Percentiles rank a stretch among this genome's conserved stretches.
Conservation (phyloP, 1,140 invertebrate species). For the Proctacanthus coquilletti region DNA sequence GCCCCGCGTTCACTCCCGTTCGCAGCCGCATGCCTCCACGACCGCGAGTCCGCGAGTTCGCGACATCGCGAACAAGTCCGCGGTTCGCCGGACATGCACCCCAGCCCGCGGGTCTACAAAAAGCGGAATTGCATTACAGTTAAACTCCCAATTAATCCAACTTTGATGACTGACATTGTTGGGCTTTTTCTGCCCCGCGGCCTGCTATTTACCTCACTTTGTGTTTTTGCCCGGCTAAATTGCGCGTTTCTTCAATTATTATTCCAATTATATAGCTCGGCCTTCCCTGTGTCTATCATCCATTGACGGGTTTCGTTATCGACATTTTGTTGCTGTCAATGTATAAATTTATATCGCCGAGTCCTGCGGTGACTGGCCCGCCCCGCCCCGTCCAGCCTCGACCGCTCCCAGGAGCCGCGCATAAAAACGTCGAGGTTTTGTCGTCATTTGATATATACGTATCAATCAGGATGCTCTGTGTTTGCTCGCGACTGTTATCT, state of each 20-base stretch:
- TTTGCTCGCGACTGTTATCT: not conserved
- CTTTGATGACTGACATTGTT: constrained; percentile 1
- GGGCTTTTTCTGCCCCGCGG: not conserved
- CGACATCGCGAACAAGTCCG: not conserved
- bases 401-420: too few species aligned
- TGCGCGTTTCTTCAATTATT: not conserved
- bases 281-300: not conserved
- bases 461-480: constrained; percentile 2
- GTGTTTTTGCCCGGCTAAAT: not conserved
- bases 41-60: too few species aligned
- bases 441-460: constrained; percentile 5
- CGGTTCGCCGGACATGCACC: not conserved
- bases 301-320: not conserved
- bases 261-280: not conserved
- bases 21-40: too few species aligned
- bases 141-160: constrained; percentile 1
- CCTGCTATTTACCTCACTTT: too few species aligned
- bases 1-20: too few species aligned
- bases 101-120: not conserved
- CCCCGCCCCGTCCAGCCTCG: too few species aligned
- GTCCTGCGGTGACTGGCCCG: too few species aligned
- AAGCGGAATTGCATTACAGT: not conserved
- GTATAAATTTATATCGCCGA: not conserved
- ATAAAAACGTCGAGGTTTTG: constrained; percentile 3
- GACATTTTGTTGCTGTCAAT: not conserved